Percentiles rank a stretch among this genome's conserved stretches.
Evolutionary conservation across 2,888 invertebrate genomes (phyloP).

Genomic region (Clunio marinus): DNA sequence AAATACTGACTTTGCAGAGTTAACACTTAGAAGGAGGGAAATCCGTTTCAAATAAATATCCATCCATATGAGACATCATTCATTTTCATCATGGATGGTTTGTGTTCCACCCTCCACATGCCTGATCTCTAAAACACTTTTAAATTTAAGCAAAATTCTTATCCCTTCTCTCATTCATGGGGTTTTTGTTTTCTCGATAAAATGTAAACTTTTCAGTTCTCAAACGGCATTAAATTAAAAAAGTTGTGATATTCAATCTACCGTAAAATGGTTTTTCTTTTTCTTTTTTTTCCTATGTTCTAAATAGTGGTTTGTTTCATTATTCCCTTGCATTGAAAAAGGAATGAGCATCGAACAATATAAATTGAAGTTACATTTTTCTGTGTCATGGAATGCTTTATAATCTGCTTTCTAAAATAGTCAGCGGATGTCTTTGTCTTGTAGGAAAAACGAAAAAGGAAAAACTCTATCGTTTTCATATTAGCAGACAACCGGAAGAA

Average conservation of each 20-base stretch:
- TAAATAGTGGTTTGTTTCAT: not conserved
- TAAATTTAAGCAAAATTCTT: constrained; percentile 18
- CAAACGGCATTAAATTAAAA: constrained; percentile 26
- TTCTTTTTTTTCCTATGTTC: not conserved
- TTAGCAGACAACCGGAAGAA: not conserved
- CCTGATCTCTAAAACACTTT: not conserved
- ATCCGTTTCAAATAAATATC: constrained; percentile 25
- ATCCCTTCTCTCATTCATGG: not conserved
- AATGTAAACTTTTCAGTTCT: constrained; percentile 8
- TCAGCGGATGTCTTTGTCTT: constrained; percentile 18
- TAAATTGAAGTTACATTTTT: constrained; percentile 21
- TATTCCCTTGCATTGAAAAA: too few species aligned
- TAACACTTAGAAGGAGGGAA: not conserved
- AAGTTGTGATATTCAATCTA: constrained; percentile 33
- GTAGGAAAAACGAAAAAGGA: not conserved
- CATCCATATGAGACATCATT: constrained; percentile 26
- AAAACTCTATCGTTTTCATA: constrained; percentile 5
- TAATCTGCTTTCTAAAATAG: not conserved
- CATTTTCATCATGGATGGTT: not conserved
- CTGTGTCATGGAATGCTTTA: not conserved
- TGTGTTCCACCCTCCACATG: not conserved
- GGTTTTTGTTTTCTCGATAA: not conserved
- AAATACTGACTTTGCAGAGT: constrained; percentile 5
- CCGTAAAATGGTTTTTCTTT: constrained; percentile 30
- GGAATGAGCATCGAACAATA: constrained; percentile 21